Conservation (phyloP, 2,113 vertebrate genomes). For the Xenopus borealis region DNA sequence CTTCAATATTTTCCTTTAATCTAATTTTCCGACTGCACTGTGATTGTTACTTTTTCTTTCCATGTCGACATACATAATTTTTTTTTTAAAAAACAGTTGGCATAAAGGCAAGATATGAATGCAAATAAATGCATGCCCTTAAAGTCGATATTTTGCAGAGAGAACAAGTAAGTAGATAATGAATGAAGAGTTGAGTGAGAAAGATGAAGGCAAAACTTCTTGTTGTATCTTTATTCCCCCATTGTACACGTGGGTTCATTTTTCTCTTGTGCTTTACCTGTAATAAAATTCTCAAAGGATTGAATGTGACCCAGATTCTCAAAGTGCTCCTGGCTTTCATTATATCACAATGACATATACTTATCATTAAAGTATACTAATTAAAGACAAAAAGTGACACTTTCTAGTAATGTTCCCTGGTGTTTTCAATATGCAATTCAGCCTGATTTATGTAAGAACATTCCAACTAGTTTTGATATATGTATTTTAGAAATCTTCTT, state of each 20-base stretch:
- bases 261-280: conserved; percentile 41
- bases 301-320: conserved; percentile 55
- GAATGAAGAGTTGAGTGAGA: background rate
- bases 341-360: conserved; percentile 58
- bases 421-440: conserved; percentile 52
- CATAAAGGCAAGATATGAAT: background rate
- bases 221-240: conserved; percentile 47
- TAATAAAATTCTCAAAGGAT: conserved; percentile 47
- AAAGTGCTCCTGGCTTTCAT: conserved; percentile 50
- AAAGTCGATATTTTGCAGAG: background rate
- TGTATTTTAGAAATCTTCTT: conserved; percentile 25
- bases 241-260: conserved; percentile 3
- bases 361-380: conserved; percentile 57
- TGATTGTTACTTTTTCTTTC: no score
- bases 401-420: conserved; percentile 56
- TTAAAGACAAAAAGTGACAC: conserved; percentile 61
- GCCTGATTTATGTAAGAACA: conserved; percentile 50
- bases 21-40: no score
- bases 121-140: conserved; percentile 5
- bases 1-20: no score
- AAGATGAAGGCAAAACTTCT: conserved; percentile 40
- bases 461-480: conserved; percentile 45
- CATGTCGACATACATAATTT: no score
- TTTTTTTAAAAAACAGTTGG: no score
- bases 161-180: conserved; percentile 10